Evolutionary conservation across 30 jellyfish, hydroid and myxozoan genomes (phyloP).

Genomic region (Pelagia noctiluca): DNA sequence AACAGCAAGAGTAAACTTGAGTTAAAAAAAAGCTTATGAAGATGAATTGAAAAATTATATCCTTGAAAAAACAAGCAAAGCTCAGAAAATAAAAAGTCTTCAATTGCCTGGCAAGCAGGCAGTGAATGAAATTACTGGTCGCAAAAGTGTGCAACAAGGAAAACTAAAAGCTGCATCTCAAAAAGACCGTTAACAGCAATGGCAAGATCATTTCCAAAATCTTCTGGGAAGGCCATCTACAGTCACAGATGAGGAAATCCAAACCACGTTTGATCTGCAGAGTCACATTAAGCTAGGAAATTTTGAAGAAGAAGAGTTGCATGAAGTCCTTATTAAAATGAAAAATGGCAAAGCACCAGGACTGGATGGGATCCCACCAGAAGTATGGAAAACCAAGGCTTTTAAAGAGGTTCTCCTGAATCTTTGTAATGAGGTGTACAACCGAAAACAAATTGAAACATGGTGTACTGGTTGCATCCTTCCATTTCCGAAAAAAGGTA

Average conservation of each 20-base stretch:
- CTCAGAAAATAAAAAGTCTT: too few relatives aligned
- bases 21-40: too few relatives aligned
- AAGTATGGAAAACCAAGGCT: neutral
- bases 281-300: neutral
- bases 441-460: neutral
- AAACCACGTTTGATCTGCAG: neutral
- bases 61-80: too few relatives aligned
- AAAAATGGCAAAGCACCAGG: constrained; percentile 2
- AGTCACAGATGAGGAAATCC: neutral
- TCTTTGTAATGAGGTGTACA: neutral
- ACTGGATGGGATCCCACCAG: neutral
- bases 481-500: constrained; percentile 24
- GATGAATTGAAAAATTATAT: too few relatives aligned
- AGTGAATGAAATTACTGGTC: neutral
- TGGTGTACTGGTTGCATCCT: neutral
- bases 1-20: too few relatives aligned
- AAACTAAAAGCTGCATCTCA: neutral
- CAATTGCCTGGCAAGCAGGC: too few relatives aligned
- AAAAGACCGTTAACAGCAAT: neutral
- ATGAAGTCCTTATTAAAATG: neutral
- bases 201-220: neutral
- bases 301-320: neutral
- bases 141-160: neutral
- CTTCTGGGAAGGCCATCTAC: neutral
- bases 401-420: neutral